Base-by-base conservation (phyloP, 2,888 invertebrate genomes). In the Rhodophaea formosa region DNA sequence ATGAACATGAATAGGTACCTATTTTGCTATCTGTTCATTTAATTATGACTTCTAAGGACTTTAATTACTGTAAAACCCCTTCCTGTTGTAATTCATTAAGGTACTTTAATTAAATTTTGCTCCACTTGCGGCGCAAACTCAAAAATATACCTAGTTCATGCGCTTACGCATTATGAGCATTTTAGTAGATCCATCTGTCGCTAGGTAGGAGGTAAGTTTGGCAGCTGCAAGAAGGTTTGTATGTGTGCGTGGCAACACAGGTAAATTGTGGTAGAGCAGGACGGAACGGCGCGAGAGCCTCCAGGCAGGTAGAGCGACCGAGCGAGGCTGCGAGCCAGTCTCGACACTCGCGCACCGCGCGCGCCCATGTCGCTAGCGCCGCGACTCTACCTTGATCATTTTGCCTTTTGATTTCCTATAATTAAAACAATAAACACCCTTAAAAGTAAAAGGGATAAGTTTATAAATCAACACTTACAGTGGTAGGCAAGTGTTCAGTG, bases 191-290 rank as follows among this genome's bases (percentile, higher is more conserved):
- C n/a, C 49, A 51, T 17, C n/a, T 32, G 35, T 17, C 35, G 51
- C 35, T 35, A 51, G 51, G 32, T 51, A 35, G 47, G 47, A 30
- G 63, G 29, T 15, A 58, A 29, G 8, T 53, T 44, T 30, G n/a
- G 56, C 39, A 39, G 51, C 7, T 32, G n/a, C 35, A 49, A 30
- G 51, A 14, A 49, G 47, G 2, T 46, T 47, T 12, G 0, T 32
- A 10, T 51, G 57, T 62, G 66, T 64, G 64, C 66, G 75, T 70
- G 72, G 6, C 3, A 10, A 51, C 68, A 71, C 77, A 80, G 77
- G 84, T 80, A 77, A 82, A 78, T 70, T 65, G 68, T 66, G 76
- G 70, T 70, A 80, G 82, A 86, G 82, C 74, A 80, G 72, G 87
- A 86, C 74, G 71, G 71, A 77, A 75, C 71, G 71, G 70, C 77